Base-by-base conservation (phyloP, 2,797 vertebrate genomes). In the Halcyon smyrnensis region DNA sequence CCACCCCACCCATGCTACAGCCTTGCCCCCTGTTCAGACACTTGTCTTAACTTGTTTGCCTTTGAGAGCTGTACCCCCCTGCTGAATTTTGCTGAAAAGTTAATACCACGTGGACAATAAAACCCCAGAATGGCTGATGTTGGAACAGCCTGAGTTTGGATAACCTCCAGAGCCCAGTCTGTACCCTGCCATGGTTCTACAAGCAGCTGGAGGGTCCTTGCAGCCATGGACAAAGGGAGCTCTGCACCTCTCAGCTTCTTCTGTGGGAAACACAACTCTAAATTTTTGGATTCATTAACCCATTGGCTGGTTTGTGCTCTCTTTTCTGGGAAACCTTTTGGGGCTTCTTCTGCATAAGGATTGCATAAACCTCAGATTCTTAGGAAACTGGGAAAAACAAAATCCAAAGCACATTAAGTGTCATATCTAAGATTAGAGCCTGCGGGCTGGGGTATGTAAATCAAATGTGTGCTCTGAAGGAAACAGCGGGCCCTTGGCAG, bases 381-480 rank as follows among this genome's bases (percentile, higher is more conserved):
- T 71, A 93, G 70, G 84, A 82, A 93, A 89, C 57, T 2, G 3
- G 4, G 15, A 73, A 62, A 23, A 54, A 53, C 32, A 54, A 54
- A 54, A 30, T 18, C 56, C 24, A 14, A 94, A 91, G 69, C 80
- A 80, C 73, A 78, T 78, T 93, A 92, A 89, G 64, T 87, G 62
- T 69, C 71, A 62, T 77, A 77, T 60, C 83, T 86, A 93, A 86
- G 85, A 94, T 84, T 86, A 94, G 90, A 86, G 51, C 28, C 86
- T 90, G 54, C 80, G 90, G 34, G 65, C 80, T 92, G 56, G 39
- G 65, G 74, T 71, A n/a, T 32, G 28, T 65, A 94, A 94, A 90
- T 37, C 50, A 84, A 81, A 81, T 15, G 67, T 51, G 50, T 32
- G 39, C 30, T 39, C 1, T 41, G 78, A 69, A 64, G 54, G 62